Evolutionary conservation across 1,140 invertebrate species (phyloP), one percentile per base, ranked within the genome.

Genomic region (Pseudomyrmex cubaensis): DNA sequence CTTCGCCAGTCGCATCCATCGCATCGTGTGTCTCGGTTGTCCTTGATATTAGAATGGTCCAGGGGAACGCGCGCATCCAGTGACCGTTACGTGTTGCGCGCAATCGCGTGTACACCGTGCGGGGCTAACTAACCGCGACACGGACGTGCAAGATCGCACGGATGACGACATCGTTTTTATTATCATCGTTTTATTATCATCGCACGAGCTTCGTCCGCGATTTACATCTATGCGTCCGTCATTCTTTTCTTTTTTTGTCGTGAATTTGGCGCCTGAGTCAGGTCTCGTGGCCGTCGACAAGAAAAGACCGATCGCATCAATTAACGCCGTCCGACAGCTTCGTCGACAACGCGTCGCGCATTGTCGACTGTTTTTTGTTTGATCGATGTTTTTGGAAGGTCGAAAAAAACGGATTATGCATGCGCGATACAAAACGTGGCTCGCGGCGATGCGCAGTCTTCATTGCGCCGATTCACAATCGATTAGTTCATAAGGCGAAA

Each of bases 11-110:
- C 85, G 83, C 89, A 89, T 90, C 86, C 86, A 89, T 87, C 85
- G 73, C 75, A 64, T 74, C 52, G 69, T 85, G 82, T 84, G 76
- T 87, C 82, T 86, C 77, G 76, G 86, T 92, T 35, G 92, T 93
- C 92, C 92, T 93, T 93, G 92, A 93, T 93, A 93, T 93, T 93
- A 93, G 92, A 93, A 93, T 93, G 92, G 92, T 90, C 92, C 92
- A 90, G 85, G 87, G 88, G 85, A 90, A 90, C 88, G 89, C 85
- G 89, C 85, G 87, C 87, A 89, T 88, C 74, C 84, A 90, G 89
- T 90, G 87, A 92, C 91, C 92, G 92, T 91, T 93, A 92, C 89
- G 85, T 76, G 84, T 22, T 62, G 84, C 87, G 73, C 76, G 35
- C 25, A 35, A 50, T 12, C 63, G 54, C n/a, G 54, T 69, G 17